Base-by-base conservation (phyloP, 2,888 invertebrate species). In the Macrophya annulata region DNA sequence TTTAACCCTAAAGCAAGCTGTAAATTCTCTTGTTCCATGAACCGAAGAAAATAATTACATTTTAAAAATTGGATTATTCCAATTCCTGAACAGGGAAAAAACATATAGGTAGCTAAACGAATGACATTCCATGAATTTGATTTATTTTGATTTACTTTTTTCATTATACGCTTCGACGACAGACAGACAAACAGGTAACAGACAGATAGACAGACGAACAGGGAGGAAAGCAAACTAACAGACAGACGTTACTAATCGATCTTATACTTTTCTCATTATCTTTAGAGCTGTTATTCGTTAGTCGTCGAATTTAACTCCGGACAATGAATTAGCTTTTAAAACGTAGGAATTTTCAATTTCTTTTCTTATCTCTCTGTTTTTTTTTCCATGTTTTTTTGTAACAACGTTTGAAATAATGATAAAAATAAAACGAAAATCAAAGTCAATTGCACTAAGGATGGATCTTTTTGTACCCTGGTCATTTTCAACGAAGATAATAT, bases 181-280 rank as follows among this genome's bases (percentile, higher is more conserved):
- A 45, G n/a, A 43, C 45, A 12, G 45, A 45, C 31, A 31, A 31
- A 31, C n/a, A 45, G 45, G 55, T 4, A 12, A 74, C 43, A 45
- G 45, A 71, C 45, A 74, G 74, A 45, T 21, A 21, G 45, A 43
- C n/a, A 40, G 40, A 43, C 2, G 12, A 31, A 37, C 71, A 68
- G 68, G 62, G 62, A 25, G 62, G 25, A 62, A 62, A 62, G 68
- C 37, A 17, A 68, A 37, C 68, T 25, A 68, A 74, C 21, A 45
- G 45, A 21, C 43, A 74, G 74, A 43, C 45, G 9, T 21, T 5
- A 21, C 45, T 74, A 74, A 74, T 43, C 45, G 68, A 68, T 68
- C 68, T 68, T 68, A 68, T 31, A 37, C 31, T 68, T 68, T 68
- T 68, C 68, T 68, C 68, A 68, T 37, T 68, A 37, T 68, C 68